Evolutionary conservation across 2,888 invertebrate genomes (phyloP), one percentile per base, ranked within the genome.

Genomic region (Hypena proboscidalis): DNA sequence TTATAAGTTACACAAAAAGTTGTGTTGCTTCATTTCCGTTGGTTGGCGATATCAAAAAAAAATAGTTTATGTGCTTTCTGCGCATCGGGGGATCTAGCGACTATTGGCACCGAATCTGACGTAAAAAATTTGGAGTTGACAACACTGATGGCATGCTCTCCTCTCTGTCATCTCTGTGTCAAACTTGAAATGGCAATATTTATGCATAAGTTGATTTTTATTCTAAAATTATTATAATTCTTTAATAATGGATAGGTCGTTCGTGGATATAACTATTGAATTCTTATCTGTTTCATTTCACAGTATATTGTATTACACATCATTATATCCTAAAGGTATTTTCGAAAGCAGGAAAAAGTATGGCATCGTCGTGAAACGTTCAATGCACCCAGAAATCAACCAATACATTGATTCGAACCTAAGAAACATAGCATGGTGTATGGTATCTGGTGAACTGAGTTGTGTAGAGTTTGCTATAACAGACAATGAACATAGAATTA

Each of bases 251-350:
- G 88, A 87, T 74, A 70, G 61, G 77, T 93, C 91, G 71, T 84
- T 88, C 39, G 59, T 83, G 17, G 93, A 94, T 61, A 80, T 94
- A 35, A 77, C 93, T n/a, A 64, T 93, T 38, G 95, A 95, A 80
- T 95, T 95, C 74, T 73, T 95, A 14, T 92, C 93, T 67, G 92
- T 94, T 13, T 92, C 93, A 0, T 92, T 95, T 47, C 93, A 95
- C 65, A 92, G 86, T 40, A 92, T 95, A 39, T 68, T 95, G 3
- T 93, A 92, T 63, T 80, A 89, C 40, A 75, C 93, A 37, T 91
- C 92, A 55, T 76, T 95, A 26, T 95, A 95, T 74, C 95, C 95
- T 1, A 82, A 86, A 42, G 91, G 90, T 62, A 92, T 94, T 60
- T 95, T 94, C 74, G 90, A 89, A 45, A 85, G 83, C 7, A 92